These are phyloP conservation scores for Falco novaeseelandiae DNA, from an alignment of 2,797 vertebrate genomes.

Conservation along the genomic window DNA sequence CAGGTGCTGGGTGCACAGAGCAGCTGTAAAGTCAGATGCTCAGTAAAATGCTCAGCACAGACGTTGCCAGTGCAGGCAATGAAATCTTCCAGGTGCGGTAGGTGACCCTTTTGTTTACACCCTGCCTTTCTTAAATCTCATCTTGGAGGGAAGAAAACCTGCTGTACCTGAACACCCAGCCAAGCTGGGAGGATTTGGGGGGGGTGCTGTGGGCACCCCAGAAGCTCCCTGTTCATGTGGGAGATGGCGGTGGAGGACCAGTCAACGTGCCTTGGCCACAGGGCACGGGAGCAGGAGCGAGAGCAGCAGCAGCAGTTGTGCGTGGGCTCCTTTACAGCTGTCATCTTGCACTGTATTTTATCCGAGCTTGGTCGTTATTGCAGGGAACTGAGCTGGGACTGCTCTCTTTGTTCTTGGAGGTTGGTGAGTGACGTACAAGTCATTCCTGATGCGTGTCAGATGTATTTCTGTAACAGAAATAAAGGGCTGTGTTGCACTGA, in stretches of 20 bases:
- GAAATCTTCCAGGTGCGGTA: not conserved
- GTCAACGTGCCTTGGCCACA: fast-evolving
- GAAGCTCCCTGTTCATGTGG: not conserved
- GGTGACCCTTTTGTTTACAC: not conserved
- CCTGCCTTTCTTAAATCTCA: not conserved
- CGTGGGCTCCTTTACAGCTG: not conserved
- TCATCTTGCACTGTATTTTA: fast-evolving
- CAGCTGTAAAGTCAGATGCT: not conserved
- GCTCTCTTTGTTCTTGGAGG: not conserved
- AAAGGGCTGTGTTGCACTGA: not conserved
- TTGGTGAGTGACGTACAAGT: not conserved
- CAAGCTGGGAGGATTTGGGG: not conserved
- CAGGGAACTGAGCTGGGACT: not conserved
- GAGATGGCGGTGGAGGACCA: not conserved
- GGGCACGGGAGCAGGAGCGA: not conserved
- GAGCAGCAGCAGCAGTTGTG: not conserved
- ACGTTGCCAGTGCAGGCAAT: not conserved
- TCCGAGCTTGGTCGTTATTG: fast-evolving
- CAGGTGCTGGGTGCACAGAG: not conserved
- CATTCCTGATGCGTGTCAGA: not conserved
- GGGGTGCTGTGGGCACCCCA: fast-evolving
- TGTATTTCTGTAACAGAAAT: not conserved
- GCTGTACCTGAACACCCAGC: not conserved
- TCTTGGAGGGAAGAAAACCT: not conserved
- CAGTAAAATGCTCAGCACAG: not conserved